phyloP scores from a whole-genome alignment of 2,888 invertebrate genomes.

The Keiferia lycopersicella region DNA sequence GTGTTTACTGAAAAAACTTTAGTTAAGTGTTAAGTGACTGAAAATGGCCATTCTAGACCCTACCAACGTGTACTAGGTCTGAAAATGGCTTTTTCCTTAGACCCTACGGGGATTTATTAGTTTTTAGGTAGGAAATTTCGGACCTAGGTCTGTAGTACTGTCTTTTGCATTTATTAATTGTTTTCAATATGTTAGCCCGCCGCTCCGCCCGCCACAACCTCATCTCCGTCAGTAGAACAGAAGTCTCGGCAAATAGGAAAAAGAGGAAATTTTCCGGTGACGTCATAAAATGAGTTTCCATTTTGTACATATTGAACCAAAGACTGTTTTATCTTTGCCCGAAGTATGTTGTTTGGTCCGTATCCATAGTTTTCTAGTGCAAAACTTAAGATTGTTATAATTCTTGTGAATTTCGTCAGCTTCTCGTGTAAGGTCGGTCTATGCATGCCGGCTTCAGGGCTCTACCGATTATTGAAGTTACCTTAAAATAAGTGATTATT shows the following conservation, averaged over 20 bases:
- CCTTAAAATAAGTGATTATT: conserved; percentile 75
- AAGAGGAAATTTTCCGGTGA: conserved; percentile 57
- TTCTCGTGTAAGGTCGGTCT: not conserved
- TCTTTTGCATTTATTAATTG: conserved; percentile 34
- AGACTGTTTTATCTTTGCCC: conserved; percentile 69
- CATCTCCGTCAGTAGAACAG: conserved; percentile 66
- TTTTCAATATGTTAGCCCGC: conserved; percentile 34
- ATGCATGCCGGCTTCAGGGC: conserved; percentile 42
- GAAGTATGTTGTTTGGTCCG: conserved; percentile 23
- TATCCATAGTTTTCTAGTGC: conserved; percentile 31
- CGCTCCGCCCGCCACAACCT: conserved; percentile 65
- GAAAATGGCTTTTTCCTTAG: conserved; percentile 61
- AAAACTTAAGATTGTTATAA: conserved; percentile 42
- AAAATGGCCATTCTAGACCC: conserved; percentile 54
- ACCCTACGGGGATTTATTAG: conserved; percentile 67
- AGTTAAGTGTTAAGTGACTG: conserved; percentile 46
- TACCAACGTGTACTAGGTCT: conserved; percentile 59
- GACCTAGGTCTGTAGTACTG: conserved; percentile 31
- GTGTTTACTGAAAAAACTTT: conserved; percentile 52
- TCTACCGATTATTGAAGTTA: conserved; percentile 72
- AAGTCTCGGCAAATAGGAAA: conserved; percentile 69
- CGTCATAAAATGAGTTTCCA: conserved; percentile 28
- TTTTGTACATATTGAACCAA: conserved; percentile 72
- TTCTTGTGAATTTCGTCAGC: not conserved
- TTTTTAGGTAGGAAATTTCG: conserved; percentile 26